These are phyloP conservation scores for Perca fluviatilis DNA, from an alignment of 2,113 vertebrate genomes.

Conservation along the genomic window DNA sequence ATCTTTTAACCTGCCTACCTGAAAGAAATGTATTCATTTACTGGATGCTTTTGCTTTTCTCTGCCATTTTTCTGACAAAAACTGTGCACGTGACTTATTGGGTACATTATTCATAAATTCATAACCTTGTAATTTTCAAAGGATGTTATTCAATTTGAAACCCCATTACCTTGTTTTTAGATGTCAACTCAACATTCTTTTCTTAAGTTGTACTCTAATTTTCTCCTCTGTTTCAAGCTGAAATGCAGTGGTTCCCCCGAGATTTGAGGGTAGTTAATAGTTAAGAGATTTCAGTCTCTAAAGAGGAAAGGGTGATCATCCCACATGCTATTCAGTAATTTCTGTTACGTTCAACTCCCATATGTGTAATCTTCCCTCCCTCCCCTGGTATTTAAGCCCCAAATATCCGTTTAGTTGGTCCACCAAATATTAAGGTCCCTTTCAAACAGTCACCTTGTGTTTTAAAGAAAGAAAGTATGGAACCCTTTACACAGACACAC, in stretches of 20 bases:
- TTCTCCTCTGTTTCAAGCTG: neutral
- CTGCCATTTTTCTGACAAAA: neutral
- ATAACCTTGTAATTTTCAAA: conserved; percentile 16
- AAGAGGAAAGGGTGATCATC: neutral
- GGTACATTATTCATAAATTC: neutral
- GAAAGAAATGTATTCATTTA: neutral
- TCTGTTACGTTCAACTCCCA: neutral
- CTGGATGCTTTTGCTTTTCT: conserved; percentile 2
- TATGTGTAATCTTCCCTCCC: neutral
- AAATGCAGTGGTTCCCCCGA: neutral
- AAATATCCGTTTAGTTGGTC: neutral
- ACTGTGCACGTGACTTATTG: neutral
- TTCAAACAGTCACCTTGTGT: neutral
- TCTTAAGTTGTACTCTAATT: neutral
- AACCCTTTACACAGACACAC: neutral
- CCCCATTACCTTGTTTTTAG: neutral
- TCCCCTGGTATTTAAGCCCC: neutral
- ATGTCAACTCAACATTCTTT: neutral
- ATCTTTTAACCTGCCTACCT: neutral
- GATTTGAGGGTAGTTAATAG: neutral
- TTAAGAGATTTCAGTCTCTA: neutral
- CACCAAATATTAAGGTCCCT: neutral
- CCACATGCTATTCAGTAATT: neutral
- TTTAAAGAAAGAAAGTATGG: neutral
- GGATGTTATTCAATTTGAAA: conserved; percentile 24